Conservation (phyloP, 53 echinoderm and acorn worm genomes). For the Glandiceps talaboti region DNA sequence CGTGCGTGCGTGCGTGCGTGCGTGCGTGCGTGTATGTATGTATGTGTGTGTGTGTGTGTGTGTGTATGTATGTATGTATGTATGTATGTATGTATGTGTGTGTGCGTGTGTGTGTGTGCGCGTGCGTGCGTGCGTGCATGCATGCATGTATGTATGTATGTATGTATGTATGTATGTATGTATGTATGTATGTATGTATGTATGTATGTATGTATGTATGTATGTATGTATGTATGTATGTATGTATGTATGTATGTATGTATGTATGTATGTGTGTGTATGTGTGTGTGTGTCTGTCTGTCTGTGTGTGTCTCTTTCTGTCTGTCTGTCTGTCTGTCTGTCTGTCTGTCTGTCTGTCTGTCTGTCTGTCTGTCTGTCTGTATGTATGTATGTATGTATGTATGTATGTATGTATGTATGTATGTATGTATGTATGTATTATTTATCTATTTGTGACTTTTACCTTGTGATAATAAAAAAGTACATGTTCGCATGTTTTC, state of each 20-base stretch:
- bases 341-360: conserved; percentile 1
- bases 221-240: neutral
- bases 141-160: neutral
- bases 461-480: neutral
- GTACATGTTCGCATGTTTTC: no score
- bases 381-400: neutral
- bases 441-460: neutral
- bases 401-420: neutral
- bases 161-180: no score
- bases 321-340: neutral
- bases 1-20: no score
- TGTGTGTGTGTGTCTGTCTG: conserved; percentile 1
- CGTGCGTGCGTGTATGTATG: no score
- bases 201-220: no score
- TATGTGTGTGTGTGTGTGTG: no score
- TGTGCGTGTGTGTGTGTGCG: no score
- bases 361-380: conserved; percentile 1
- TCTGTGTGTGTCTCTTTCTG: neutral
- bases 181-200: no score
- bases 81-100: no score
- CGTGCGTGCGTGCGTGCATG: no score
- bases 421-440: neutral
- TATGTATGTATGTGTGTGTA: neutral
- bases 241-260: neutral
- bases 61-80: no score